phyloP scores from a whole-genome alignment of 2,113 vertebrate genomes.

The Lathamus discolor region DNA sequence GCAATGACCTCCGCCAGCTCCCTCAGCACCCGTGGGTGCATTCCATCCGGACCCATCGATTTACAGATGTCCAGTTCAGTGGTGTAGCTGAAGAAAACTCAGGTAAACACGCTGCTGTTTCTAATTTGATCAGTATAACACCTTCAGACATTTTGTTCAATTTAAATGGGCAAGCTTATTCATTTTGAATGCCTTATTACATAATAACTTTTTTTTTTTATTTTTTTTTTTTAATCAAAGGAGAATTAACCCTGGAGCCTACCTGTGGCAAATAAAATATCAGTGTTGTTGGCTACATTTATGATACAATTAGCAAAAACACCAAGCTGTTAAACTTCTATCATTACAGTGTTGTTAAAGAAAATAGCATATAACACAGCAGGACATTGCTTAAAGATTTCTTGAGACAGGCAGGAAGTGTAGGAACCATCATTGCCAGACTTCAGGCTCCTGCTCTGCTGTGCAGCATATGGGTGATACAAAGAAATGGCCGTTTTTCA shows the following conservation, averaged over 20 bases:
- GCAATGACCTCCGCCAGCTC: too few species aligned
- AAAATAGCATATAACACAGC: background rate
- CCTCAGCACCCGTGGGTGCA: too few species aligned
- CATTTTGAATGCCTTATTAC: background rate
- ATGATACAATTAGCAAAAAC: background rate
- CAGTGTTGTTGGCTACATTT: background rate
- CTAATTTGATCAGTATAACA: background rate
- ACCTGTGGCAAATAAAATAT: background rate
- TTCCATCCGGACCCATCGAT: too few species aligned
- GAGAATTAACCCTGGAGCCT: background rate
- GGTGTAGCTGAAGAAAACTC: background rate
- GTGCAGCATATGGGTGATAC: background rate
- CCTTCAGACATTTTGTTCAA: background rate
- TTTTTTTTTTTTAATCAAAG: background rate
- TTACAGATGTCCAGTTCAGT: too few species aligned
- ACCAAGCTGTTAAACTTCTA: background rate
- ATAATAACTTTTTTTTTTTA: background rate
- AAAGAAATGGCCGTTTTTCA: background rate
- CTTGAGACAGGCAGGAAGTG: background rate
- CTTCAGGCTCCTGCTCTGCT: background rate
- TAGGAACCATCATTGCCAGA: background rate
- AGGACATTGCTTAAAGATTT: background rate
- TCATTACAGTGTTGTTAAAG: background rate
- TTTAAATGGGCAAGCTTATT: background rate
- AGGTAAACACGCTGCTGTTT: background rate